Percentiles rank a stretch among this genome's conserved stretches.
Evolutionary conservation across 2,888 invertebrate genomes (phyloP).

Genomic region (Rosalia funebris): DNA sequence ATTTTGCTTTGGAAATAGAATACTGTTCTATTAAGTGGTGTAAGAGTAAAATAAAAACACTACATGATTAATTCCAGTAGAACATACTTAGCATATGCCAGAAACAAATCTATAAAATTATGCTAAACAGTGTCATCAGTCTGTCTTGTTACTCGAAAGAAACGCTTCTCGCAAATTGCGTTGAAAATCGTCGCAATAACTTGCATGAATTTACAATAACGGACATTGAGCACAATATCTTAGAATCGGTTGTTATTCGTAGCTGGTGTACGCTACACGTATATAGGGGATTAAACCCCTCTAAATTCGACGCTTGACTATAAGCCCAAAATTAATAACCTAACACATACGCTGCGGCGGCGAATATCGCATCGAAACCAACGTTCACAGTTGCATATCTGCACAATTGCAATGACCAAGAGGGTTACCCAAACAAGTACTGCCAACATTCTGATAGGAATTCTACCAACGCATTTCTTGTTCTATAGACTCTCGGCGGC

Average conservation of each 20-base stretch:
- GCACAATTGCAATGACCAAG: conserved; percentile 25
- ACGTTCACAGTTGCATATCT: conserved; percentile 23
- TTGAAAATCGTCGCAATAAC: background rate
- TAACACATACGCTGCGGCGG: conserved; percentile 30
- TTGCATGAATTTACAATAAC: conserved; percentile 4
- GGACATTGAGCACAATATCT: conserved; percentile 8
- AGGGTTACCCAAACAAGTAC: conserved; percentile 32
- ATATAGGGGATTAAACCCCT: conserved; percentile 16
- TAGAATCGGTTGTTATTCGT: conserved; percentile 13
- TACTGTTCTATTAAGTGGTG: too few relatives aligned
- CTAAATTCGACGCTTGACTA: conserved; percentile 16
- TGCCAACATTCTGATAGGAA: conserved; percentile 32
- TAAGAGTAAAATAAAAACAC: too few relatives aligned
- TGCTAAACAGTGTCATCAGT: too few relatives aligned
- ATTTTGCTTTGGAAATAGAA: too few relatives aligned
- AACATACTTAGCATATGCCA: too few relatives aligned
- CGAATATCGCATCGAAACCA: conserved; percentile 27
- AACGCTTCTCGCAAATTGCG: too few relatives aligned
- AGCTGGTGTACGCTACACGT: conserved; percentile 7
- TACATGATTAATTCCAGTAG: too few relatives aligned
- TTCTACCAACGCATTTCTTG: conserved; percentile 36
- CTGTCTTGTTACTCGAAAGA: too few relatives aligned
- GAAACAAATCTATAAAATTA: too few relatives aligned
- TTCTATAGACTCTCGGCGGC: conserved; percentile 29
- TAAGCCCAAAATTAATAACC: conserved; percentile 32